phyloP scores from a whole-genome alignment of 2,888 invertebrate species.

The Pachydiplax longipennis region DNA sequence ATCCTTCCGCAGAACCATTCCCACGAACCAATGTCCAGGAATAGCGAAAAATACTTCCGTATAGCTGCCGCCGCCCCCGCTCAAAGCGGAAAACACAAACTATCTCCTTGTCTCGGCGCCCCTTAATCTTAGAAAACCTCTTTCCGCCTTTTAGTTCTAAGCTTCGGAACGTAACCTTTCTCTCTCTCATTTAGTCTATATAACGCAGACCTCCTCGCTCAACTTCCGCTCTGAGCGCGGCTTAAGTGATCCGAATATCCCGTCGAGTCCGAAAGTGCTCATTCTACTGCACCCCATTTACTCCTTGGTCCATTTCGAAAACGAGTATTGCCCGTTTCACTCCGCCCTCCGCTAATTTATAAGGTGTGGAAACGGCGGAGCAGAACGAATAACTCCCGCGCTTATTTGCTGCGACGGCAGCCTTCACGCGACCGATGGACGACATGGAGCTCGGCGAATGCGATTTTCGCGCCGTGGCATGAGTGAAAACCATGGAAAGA shows the following conservation, averaged over 20 bases:
- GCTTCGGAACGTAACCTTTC: neutral
- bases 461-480: no score
- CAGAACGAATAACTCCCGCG: neutral
- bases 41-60: neutral
- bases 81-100: neutral
- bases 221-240: neutral
- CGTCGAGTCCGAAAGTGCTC: neutral
- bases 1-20: neutral
- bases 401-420: neutral
- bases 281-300: neutral
- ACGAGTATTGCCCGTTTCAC: neutral
- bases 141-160: neutral
- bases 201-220: neutral
- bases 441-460: no score
- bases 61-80: neutral
- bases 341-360: neutral
- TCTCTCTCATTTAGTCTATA: neutral
- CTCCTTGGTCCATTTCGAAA: neutral
- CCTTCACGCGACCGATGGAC: neutral
- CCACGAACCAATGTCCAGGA: neutral
- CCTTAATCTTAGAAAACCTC: neutral
- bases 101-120: neutral
- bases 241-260: neutral
- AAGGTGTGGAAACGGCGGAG: neutral
- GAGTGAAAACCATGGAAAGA: no score